Conservation (phyloP, 2,888 invertebrate genomes). For the Oscheius sp. region DNA sequence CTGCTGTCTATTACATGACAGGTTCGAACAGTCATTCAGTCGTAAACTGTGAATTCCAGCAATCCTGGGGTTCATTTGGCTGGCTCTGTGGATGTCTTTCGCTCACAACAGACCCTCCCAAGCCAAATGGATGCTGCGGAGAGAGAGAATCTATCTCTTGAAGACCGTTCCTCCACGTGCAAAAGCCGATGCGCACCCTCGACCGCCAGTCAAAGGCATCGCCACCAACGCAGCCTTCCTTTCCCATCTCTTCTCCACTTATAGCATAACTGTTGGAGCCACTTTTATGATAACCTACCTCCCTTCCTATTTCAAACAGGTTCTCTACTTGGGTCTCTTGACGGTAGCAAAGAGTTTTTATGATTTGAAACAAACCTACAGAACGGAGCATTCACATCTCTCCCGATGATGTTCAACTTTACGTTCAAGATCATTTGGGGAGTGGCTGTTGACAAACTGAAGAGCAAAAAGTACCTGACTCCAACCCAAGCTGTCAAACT, state of each 20-base stretch:
- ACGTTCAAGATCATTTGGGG: constrained; percentile 45
- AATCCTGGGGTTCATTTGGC: constrained; percentile 14
- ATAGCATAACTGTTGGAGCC: constrained; percentile 36
- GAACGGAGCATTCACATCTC: constrained; percentile 53
- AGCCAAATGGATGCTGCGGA: constrained; percentile 21
- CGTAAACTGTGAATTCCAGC: neutral
- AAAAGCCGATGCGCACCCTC: constrained; percentile 16
- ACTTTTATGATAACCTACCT: constrained; percentile 54
- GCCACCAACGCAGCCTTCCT: constrained; percentile 34
- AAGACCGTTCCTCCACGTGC: neutral
- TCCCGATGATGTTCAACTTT: constrained; percentile 49
- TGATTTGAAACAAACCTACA: constrained; percentile 4
- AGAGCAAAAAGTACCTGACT: constrained; percentile 34
- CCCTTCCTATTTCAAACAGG: constrained; percentile 58
- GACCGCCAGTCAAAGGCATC: constrained; percentile 25
- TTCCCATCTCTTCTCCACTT: constrained; percentile 33
- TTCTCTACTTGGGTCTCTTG: constrained; percentile 38
- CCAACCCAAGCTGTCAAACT: constrained; percentile 42
- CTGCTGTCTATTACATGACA: constrained; percentile 36
- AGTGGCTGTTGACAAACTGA: constrained; percentile 45
- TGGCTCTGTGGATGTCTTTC: constrained; percentile 14
- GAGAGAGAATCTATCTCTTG: constrained; percentile 23
- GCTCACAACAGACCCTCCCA: constrained; percentile 23
- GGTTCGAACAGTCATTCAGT: neutral
- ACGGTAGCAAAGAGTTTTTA: constrained; percentile 6